Conservation (phyloP, 2,888 invertebrate species). For the Neoascia interrupta region DNA sequence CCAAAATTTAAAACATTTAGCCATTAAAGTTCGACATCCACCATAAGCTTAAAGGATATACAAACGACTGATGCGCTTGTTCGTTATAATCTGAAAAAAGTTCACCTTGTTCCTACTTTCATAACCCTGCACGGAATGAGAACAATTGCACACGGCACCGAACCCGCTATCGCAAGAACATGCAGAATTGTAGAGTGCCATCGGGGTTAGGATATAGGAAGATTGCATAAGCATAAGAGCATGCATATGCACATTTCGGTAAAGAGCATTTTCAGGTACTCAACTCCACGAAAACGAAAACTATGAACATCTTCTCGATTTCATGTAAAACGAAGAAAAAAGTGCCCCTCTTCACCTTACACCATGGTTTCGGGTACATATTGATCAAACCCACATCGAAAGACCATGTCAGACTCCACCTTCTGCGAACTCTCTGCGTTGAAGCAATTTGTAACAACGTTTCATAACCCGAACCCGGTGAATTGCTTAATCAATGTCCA, state of each 20-base stretch:
- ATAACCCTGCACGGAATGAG: constrained; percentile 3
- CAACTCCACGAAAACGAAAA: background rate
- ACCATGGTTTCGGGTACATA: background rate
- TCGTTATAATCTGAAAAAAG: constrained; percentile 56
- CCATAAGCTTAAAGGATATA: background rate
- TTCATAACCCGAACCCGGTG: constrained; percentile 53
- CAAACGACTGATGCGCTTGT: constrained; percentile 13
- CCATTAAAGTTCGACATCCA: no score
- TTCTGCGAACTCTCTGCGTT: background rate
- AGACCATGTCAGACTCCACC: no score
- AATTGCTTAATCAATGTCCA: constrained; percentile 69
- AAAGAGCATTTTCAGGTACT: constrained; percentile 47
- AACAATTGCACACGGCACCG: constrained; percentile 30
- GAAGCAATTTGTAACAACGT: constrained; percentile 54
- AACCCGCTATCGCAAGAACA: constrained; percentile 29
- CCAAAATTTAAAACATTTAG: no score
- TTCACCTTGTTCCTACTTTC: constrained; percentile 40
- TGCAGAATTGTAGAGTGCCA: constrained; percentile 48
- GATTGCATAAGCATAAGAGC: no score
- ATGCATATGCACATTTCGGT: background rate
- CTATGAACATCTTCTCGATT: constrained; percentile 10
- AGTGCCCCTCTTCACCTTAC: background rate
- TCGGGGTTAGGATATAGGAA: constrained; percentile 22
- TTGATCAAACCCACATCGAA: constrained; percentile 15
- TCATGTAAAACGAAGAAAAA: background rate